Conservation (phyloP, 1,140 invertebrate species). For the Lordiphosa collinella region DNA sequence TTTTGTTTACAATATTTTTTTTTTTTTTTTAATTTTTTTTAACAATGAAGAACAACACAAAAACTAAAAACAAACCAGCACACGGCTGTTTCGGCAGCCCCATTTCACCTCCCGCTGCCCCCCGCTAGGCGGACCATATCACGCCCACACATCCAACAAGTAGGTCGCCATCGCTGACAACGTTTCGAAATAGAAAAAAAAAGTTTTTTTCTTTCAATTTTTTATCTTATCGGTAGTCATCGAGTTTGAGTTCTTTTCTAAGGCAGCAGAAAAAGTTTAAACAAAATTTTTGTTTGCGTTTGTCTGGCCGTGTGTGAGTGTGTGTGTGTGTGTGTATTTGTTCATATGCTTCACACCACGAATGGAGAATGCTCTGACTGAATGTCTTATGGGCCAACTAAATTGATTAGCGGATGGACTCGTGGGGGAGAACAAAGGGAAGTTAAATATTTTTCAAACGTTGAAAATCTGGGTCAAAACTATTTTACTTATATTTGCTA, state of each 20-base stretch:
- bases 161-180: constrained; percentile 57
- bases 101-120: background rate
- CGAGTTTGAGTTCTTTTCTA: constrained; percentile 44
- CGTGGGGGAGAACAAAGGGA: background rate
- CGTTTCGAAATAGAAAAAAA: constrained; percentile 62
- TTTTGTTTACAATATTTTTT: constrained; percentile 76
- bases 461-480: constrained; percentile 66
- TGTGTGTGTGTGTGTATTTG: constrained; percentile 24
- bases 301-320: constrained; percentile 2
- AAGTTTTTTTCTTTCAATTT: constrained; percentile 21
- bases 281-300: constrained; percentile 32
- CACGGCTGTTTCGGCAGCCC: constrained; percentile 24
- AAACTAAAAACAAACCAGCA: constrained; percentile 31
- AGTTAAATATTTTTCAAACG: constrained; percentile 24
- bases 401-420: constrained; percentile 16
- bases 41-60: constrained; percentile 45
- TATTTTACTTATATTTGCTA: constrained; percentile 64
- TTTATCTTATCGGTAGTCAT: constrained; percentile 68
- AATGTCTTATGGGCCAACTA: background rate
- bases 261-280: constrained; percentile 28
- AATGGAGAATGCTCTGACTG: constrained; percentile 8
- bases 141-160: constrained; percentile 66
- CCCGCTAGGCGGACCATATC: background rate
- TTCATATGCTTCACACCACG: constrained; percentile 36
- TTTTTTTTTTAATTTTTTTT: constrained; percentile 23